A percentile compares a stretch with the other conserved stretches of the same genome.
Conservation (phyloP, 2,113 vertebrate species). For the Erpornis zantholeuca region DNA sequence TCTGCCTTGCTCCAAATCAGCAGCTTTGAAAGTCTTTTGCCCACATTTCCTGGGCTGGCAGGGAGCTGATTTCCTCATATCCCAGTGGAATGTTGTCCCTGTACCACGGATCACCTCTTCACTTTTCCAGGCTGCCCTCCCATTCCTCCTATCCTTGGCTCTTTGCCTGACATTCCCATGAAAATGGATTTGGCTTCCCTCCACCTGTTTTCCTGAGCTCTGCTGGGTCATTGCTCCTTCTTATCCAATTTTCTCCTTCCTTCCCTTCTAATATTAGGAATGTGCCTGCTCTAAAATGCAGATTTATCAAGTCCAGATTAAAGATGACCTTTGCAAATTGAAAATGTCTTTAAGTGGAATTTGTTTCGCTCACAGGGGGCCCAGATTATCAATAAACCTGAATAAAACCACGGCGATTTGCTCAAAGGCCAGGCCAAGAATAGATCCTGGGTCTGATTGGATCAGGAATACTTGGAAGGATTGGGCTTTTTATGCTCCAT, state of each 20-base stretch:
- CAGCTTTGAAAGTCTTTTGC: neutral
- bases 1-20: neutral
- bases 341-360: neutral
- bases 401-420: neutral
- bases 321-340: neutral
- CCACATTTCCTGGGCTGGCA: neutral
- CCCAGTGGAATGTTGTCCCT: neutral
- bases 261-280: neutral
- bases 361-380: neutral
- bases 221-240: neutral
- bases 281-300: neutral
- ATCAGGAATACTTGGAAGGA: neutral
- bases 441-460: neutral
- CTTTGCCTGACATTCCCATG: neutral
- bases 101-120: neutral
- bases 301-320: neutral
- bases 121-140: neutral
- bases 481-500: neutral
- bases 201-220: neutral
- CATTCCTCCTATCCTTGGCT: neutral
- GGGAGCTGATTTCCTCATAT: neutral
- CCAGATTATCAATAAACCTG: neutral
- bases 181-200: neutral
- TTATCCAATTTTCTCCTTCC: neutral
- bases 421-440: neutral